Evolutionary conservation across 2,797 vertebrate genomes (phyloP), one percentile per base, ranked within the genome.

Genomic region (Ptychadena robeensis): DNA sequence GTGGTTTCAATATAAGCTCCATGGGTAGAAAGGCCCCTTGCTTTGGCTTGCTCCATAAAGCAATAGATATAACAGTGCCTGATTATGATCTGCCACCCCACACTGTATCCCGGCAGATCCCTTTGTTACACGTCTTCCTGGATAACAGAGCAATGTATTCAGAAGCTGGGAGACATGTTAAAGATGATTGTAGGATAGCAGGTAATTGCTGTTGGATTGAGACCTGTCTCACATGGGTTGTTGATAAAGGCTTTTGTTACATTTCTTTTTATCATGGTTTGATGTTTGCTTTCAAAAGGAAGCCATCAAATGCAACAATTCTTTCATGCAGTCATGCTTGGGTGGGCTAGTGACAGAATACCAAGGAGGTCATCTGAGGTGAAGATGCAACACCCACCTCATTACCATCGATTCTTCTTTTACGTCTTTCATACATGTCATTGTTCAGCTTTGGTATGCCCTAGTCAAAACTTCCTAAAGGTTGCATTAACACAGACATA

Each of bases 51-150:
- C 15, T 28, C 74, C 30, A 12, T 30, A 37, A 30, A 69, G 31
- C 64, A 32, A 18, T 48, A 77, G 74, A 66, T 63, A 79, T 48
- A 69, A 79, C 18, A 70, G 66, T 30, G 25, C 30, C 8, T 10
- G 65, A 69, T 70, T 70, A 25, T 35, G 44, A 70, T 79, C 65
- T 59, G 40, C 28, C 38, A 69, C 63, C 63, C 64, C 66, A 80
- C 44, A 53, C 48, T 57, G 15, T 66, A 44, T 64, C 35, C 53
- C 12, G 25, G 31, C 34, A 66, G 30, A 61, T 79, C 25, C 66
- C 35, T 79, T 59, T 59, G 66, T 64, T 31, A 65, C 30, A 57
- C 70, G 67, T 73, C 73, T 70, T 71, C 67, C 9, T 53, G 67
- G 37, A 66, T 66, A 73, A 73, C 63, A 81, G 38, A 34, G 63